Evolutionary conservation across 2,113 vertebrate species (phyloP), one percentile per base, ranked within the genome.

Genomic region (Sinocyclocheilus anophthalmus): DNA sequence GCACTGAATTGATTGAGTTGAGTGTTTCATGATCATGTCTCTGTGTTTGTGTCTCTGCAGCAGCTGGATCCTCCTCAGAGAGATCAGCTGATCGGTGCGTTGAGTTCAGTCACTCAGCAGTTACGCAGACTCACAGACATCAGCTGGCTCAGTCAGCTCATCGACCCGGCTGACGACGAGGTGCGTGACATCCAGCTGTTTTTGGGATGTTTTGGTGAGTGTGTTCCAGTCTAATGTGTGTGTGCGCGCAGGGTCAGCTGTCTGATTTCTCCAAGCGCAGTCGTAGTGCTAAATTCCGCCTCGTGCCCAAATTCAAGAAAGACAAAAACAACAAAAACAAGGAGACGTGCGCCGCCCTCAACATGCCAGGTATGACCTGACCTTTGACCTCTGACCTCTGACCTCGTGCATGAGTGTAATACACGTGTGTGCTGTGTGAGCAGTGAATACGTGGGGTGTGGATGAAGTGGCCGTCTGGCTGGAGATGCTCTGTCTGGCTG

Each of bases 291-390:
- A 99, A 98, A 86, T 99, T 99, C 89, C 96, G 98, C n/a, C 96
- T 99, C 0, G 98, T 99, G 91, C 96, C 97, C 53, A 99, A 99
- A 86, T 99, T 99, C 89, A 99, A 99, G 90, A 98, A 99, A 87
- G 98, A 99, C 87, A 99, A 98, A 84, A 98, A 96, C 93, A 98
- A 96, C 93, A 98, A 95, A 92, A 98, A 97, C 93, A 97, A 95
- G 86, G 98, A 98, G 87, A 92, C 95, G 0, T 96, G 92, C 14
- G 90, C 95, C 37, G 94, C 93, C 88, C 91, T 97, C 86, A 96
- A 94, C 88, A 92, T 96, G 87, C 96, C 97, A 91, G 97, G 98
- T 99, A 94, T 33, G 18, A 26, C 11, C 48, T 13, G 42, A 45
- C 4, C 18, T 75, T 65, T 61, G n/a, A 65, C 63, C 30, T 70